Base-by-base conservation (phyloP, 2,113 vertebrate genomes). In the Catharus minimus region DNA sequence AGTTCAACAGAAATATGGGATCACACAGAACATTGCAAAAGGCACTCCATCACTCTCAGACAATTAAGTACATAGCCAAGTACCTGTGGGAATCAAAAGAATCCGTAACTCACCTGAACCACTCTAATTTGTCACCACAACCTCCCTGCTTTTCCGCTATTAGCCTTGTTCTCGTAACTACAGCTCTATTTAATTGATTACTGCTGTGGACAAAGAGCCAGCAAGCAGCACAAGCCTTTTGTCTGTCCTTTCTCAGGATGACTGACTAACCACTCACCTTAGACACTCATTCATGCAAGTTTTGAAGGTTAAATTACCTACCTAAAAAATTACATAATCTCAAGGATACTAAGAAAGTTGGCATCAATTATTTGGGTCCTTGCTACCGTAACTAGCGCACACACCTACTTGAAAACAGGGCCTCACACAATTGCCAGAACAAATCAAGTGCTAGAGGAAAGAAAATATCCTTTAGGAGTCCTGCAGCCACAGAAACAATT, bases 281-380 rank as follows among this genome's bases (percentile, higher is more conserved):
- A 53, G 21, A 39, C 36, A 55, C 13, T 73, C 49, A 69, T 24
- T 91, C 0, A 0, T 38, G 13, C 17, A 92, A 27, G 13, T 16
- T 76, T 53, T 83, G 53, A 90, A 86, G 58, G 18, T 64, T 83
- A 84, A 90, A 65, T 68, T 68, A 82, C 17, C 53, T 16, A 67
- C n/a, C 13, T 86, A 84, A 64, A 38, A 90, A 81, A 5, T 71
- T 57, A 71, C 1, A 1, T 64, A 67, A 74, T 72, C n/a, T 77
- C 9, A 74, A 83, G 14, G 52, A 49, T 47, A 28, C 39, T 20
- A 50, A 78, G 23, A 65, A 83, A 78, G 39, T 32, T 83, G 53
- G 13, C 0, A 0, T 68, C 53, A 83, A 26, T 75, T 67, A 61
- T 65, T 81, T 18, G 1, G 0, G 32, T 33, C 56, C 28, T 65